These are phyloP conservation scores for Drosophila oshimai DNA, from an alignment of 1,140 invertebrate species.

Conservation along the genomic window DNA sequence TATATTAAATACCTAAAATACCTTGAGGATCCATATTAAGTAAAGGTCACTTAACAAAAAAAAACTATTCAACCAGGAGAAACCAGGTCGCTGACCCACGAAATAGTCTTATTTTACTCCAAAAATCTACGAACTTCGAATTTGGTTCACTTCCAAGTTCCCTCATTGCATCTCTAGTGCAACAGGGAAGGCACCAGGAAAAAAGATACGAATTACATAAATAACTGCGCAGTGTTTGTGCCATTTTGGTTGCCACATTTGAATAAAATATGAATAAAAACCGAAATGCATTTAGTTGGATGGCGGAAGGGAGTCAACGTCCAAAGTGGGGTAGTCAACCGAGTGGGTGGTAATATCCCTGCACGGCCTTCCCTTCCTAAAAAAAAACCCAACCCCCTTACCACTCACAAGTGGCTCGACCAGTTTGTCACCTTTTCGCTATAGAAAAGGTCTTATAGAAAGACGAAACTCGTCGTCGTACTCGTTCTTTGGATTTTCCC, in stretches of 20 bases:
- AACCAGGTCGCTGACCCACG: not conserved
- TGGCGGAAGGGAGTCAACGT: constrained; percentile 20
- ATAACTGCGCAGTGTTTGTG: constrained; percentile 76
- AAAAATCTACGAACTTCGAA: constrained; percentile 30
- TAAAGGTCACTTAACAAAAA: no score
- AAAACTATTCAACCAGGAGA: no score
- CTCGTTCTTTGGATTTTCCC: not conserved
- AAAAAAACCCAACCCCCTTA: not conserved
- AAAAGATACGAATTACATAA: constrained; percentile 60
- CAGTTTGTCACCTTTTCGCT: constrained; percentile 76
- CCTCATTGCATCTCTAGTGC: constrained; percentile 30
- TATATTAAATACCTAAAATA: no score
- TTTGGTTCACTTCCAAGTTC: constrained; percentile 41
- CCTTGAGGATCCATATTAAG: no score
- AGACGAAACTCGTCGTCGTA: constrained; percentile 4
- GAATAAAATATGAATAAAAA: constrained; percentile 80
- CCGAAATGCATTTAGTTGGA: constrained; percentile 73
- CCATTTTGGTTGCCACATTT: constrained; percentile 78
- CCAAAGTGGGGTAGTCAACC: constrained; percentile 16
- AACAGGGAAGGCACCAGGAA: not conserved
- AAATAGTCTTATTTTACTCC: not conserved
- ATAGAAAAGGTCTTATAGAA: constrained; percentile 48
- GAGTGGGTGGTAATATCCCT: constrained; percentile 5
- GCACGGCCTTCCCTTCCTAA: not conserved
- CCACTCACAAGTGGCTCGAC: constrained; percentile 27